Percentiles rank a stretch among this genome's conserved stretches.
These are phyloP conservation scores for Cercopithecus diana DNA, from an alignment of 2,797 vertebrate genomes.

Conservation along the genomic window DNA sequence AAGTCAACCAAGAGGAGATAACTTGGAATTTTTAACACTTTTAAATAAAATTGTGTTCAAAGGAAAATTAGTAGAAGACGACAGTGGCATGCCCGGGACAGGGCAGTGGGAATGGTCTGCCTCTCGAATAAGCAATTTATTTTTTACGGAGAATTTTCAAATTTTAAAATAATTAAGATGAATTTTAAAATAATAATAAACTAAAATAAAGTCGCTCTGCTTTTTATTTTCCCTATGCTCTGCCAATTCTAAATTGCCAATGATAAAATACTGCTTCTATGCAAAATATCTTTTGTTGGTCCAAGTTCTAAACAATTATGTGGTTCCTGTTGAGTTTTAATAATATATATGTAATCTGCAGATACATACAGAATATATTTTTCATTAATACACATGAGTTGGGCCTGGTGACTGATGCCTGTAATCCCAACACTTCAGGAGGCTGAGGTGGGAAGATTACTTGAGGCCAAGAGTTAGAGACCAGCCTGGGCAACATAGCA, in stretches of 20 bases:
- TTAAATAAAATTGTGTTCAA: conserved; percentile 12
- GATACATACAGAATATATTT: not conserved
- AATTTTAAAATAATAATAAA: not conserved
- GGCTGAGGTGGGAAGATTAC: not conserved
- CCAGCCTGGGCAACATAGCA: not conserved
- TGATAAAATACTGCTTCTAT: not conserved
- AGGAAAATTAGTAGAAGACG: not conserved
- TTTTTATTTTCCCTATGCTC: not conserved
- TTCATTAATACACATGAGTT: not conserved
- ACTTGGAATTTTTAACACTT: not conserved
- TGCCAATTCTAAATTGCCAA: not conserved
- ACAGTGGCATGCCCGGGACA: not conserved
- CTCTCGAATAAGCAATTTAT: not conserved
- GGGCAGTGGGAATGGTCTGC: not conserved
- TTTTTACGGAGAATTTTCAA: not conserved
- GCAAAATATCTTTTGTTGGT: not conserved
- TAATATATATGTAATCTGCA: not conserved
- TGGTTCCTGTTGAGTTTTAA: not conserved
- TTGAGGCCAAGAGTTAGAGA: not conserved
- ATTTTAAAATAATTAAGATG: not conserved
- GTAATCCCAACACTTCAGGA: not conserved
- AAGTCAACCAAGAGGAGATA: not conserved
- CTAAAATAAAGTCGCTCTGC: conserved; percentile 25
- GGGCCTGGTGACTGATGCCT: not conserved
- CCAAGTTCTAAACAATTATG: not conserved